Base-by-base conservation (phyloP, 2,797 vertebrate genomes). In the Triplophysa yarkandensis region DNA sequence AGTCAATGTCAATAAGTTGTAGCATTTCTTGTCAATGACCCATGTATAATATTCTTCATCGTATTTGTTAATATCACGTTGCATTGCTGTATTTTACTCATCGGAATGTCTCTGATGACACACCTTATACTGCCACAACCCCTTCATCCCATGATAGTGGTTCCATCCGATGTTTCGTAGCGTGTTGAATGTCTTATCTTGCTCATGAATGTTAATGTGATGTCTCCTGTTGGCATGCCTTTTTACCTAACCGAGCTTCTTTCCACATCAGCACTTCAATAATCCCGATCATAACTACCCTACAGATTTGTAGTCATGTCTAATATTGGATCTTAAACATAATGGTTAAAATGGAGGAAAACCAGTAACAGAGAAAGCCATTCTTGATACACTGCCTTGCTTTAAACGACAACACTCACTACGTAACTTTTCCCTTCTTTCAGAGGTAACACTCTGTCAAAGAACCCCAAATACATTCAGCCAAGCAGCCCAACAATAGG, bases 401-500 rank as follows among this genome's bases (percentile, higher is more conserved):
- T 76, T 44, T 23, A 48, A 44, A 81, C 27, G 67, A 66, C 74
- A 82, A 72, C 80, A 81, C 79, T 86, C 84, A 84, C 83, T 85
- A 81, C 78, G 46, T 76, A 81, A 82, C 76, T 82, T 77, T 79
- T 81, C 78, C 83, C 76, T 68, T 77, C 74, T 74, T 79, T 61
- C 58, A 19, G 55, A 73, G 63, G 52, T 21, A 39, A 67, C 44
- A 50, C 65, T 69, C 67, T 67, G 63, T 27, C 57, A 79, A 77
- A 78, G 62, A 64, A 77, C 77, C 25, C 46, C 71, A 46, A 70
- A 77, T 74, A 62, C 77, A 78, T 81, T 63, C 77, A 84, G n/a
- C n/a, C 68, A 81, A 46, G 64, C 77, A 81, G 76, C 65, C 76
- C 76, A 82, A 82, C 82, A 76, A 74, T 77, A 76, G 75, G 69